Conservation (phyloP, 2,888 invertebrate species). For the Macropis europaea region DNA sequence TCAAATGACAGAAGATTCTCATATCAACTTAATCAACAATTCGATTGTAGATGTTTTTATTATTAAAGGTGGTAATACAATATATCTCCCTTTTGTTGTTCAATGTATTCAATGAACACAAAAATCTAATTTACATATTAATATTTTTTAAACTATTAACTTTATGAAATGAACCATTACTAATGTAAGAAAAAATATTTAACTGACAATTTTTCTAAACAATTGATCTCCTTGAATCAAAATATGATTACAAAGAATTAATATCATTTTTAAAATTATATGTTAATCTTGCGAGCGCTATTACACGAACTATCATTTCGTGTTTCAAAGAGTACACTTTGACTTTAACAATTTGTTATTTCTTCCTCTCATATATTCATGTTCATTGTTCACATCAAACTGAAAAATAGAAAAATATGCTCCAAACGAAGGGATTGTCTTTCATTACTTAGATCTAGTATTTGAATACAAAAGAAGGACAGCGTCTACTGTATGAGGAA, state of each 20-base stretch:
- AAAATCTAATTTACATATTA: not conserved
- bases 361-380: not conserved
- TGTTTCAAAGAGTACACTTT: constrained; percentile 23
- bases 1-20: too few species aligned
- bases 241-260: constrained; percentile 6
- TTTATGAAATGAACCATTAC: not conserved
- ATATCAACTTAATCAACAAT: too few species aligned
- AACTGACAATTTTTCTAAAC: not conserved
- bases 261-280: constrained; percentile 12
- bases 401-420: constrained; percentile 32
- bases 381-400: constrained; percentile 31
- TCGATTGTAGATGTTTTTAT: too few species aligned
- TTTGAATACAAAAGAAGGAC: not conserved
- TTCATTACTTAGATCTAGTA: constrained; percentile 23
- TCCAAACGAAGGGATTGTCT: constrained; percentile 16
- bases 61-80: not conserved
- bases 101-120: not conserved
- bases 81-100: not conserved
- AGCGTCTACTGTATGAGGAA: not conserved
- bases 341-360: constrained; percentile 10
- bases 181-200: too few species aligned
- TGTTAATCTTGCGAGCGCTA: too few species aligned
- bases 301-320: constrained; percentile 10
- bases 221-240: too few species aligned
- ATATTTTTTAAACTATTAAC: not conserved